Base-by-base conservation (phyloP, 2,888 invertebrate species). In the Phyto melanocephala region DNA sequence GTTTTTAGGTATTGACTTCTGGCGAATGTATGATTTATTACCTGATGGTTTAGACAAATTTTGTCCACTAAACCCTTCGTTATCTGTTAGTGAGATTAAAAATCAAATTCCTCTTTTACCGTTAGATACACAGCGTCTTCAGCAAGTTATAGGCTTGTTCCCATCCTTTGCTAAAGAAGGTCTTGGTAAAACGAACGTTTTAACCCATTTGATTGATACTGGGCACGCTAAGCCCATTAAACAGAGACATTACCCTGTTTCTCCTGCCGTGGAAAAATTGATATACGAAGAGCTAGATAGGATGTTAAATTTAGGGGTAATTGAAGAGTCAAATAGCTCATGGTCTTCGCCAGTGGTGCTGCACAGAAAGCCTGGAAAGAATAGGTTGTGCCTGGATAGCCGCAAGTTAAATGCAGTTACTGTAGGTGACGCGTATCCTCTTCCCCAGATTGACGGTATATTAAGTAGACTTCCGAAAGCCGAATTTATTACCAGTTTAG, bases 401-500 rank as follows among this genome's bases (percentile, higher is more conserved):
- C 28, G 28, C 6, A 28, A 6, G 28, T 3, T 28, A 6, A 28
- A 28, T 28, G 3, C 28, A 3, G 28, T 28, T 5, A 28, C 28
- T 28, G 6, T 28, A 3, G 6, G 6, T 3, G 28, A 28, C 6
- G 28, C 28, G 3, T 28, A 6, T 28, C 28, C 28, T 28, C 28
- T 28, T 3, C 28, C 28, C 4, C 80, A 84, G 5, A 83, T 83
- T n/a, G 80, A 80, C 15, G 79, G 71, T 5, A 78, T 85, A 20
- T 28, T 83, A 13, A 78, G 75, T 54, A 33, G 80, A 28, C 40
- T 74, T 11, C 81, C 77, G 13, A 62, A 63, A 10, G 68, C 56
- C 15, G 52, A 70, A n/a, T 84, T 62, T 35, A 75, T 81, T 2
- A 81, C 75, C 3, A 68, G 52, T 17, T n/a, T 82, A 1, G 78